These are phyloP conservation scores for Margaritifera margaritifera DNA, from an alignment of 2,888 invertebrate species.

Conservation along the genomic window DNA sequence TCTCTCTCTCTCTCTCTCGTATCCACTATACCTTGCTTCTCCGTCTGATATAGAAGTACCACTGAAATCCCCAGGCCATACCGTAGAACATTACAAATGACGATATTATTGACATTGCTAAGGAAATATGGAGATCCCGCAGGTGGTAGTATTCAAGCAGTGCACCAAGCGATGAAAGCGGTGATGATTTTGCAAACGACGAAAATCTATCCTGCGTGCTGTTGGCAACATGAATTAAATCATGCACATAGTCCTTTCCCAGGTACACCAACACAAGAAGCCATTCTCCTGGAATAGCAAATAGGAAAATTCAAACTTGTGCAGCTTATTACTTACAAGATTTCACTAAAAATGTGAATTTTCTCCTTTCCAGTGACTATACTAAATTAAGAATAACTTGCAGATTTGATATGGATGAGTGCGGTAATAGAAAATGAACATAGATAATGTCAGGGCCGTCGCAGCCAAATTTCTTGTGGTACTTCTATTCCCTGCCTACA, in stretches of 20 bases:
- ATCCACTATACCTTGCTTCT: conserved; percentile 26
- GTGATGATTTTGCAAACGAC: neutral
- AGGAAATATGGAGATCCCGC: conserved; percentile 38
- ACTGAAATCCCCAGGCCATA: conserved; percentile 80
- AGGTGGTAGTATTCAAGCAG: conserved; percentile 25
- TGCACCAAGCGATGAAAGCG: neutral
- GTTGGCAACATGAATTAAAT: conserved; percentile 3
- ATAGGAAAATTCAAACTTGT: neutral
- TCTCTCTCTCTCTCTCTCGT: neutral
- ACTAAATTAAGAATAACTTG: no score
- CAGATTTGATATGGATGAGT: no score
- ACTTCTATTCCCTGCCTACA: no score
- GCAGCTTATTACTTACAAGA: no score
- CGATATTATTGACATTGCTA: conserved; percentile 71
- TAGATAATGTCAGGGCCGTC: no score
- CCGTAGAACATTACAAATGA: conserved; percentile 79
- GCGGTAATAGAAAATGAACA: no score
- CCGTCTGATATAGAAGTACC: conserved; percentile 77
- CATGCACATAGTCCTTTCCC: conserved; percentile 74
- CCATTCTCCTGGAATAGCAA: conserved; percentile 73
- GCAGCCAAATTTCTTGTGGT: no score
- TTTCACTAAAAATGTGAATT: no score
- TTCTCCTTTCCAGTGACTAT: no score
- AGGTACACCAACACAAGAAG: conserved; percentile 79
- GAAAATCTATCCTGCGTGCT: neutral